phyloP scores from a whole-genome alignment of 2,888 invertebrate species.

The Cynaeus angustus region DNA sequence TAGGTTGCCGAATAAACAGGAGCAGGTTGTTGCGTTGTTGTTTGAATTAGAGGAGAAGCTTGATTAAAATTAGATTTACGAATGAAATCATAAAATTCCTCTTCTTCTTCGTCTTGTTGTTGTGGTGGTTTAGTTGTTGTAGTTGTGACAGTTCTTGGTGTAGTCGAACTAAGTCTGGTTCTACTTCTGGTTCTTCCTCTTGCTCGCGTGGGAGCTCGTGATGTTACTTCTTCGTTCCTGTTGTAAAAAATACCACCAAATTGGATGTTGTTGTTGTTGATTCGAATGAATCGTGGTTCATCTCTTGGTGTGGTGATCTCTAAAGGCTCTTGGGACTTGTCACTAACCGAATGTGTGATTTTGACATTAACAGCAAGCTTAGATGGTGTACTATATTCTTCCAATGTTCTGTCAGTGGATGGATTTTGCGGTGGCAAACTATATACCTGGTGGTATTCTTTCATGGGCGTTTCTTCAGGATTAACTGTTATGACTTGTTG shows the following conservation, averaged over 20 bases:
- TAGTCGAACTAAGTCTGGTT: constrained; percentile 54
- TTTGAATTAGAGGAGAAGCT: constrained; percentile 21
- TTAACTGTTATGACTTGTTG: constrained; percentile 53
- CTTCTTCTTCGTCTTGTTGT: constrained; percentile 61
- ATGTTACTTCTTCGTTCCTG: constrained; percentile 54
- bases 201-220: constrained; percentile 51
- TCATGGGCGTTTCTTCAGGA: constrained; percentile 36
- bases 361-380: constrained; percentile 58
- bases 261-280: constrained; percentile 56
- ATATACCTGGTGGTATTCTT: constrained; percentile 54
- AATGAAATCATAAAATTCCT: constrained; percentile 73
- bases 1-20: constrained; percentile 49
- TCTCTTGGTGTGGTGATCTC: constrained; percentile 51
- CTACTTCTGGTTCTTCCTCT: constrained; percentile 60
- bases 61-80: constrained; percentile 70
- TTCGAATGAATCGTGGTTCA: constrained; percentile 51
- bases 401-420: constrained; percentile 45
- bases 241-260: constrained; percentile 54
- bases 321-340: constrained; percentile 35
- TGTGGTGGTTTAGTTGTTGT: neutral
- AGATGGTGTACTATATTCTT: constrained; percentile 52
- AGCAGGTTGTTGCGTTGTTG: constrained; percentile 50
- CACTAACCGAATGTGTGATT: constrained; percentile 56
- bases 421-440: constrained; percentile 39
- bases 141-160: constrained; percentile 51